Evolutionary conservation across 2,797 vertebrate genomes (phyloP).

Genomic region (Rhincodon typus): DNA sequence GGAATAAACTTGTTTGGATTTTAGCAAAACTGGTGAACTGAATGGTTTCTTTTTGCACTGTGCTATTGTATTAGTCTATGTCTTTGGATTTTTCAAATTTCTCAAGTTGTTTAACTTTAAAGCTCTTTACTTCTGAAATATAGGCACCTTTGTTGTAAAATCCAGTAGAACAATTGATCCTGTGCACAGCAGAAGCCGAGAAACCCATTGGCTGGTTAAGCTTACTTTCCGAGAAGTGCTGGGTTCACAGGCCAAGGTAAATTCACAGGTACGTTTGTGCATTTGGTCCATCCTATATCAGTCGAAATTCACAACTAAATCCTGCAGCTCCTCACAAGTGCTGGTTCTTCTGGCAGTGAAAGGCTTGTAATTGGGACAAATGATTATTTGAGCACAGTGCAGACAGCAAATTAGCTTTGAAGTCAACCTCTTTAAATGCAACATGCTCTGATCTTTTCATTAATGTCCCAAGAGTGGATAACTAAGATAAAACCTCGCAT

Average conservation of each 20-base stretch:
- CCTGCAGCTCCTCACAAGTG: not conserved
- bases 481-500: conserved; percentile 11
- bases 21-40: not conserved
- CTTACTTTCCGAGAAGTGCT: no score
- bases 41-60: not conserved
- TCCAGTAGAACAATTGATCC: not conserved
- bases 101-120: not conserved
- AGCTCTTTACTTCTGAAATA: not conserved
- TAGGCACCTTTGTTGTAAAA: not conserved
- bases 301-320: not conserved
- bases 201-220: not conserved
- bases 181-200: not conserved
- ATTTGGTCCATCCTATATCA: no score
- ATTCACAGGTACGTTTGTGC: not conserved
- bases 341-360: not conserved
- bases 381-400: not conserved
- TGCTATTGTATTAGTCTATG: not conserved
- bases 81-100: not conserved
- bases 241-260: no score
- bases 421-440: not conserved
- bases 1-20: not conserved
- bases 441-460: conserved; percentile 22
- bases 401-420: conserved; percentile 25
- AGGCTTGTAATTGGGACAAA: not conserved
- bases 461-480: not conserved